These are phyloP conservation scores for Campoletis sonorensis DNA, from an alignment of 1,140 invertebrate genomes.

Conservation along the genomic window DNA sequence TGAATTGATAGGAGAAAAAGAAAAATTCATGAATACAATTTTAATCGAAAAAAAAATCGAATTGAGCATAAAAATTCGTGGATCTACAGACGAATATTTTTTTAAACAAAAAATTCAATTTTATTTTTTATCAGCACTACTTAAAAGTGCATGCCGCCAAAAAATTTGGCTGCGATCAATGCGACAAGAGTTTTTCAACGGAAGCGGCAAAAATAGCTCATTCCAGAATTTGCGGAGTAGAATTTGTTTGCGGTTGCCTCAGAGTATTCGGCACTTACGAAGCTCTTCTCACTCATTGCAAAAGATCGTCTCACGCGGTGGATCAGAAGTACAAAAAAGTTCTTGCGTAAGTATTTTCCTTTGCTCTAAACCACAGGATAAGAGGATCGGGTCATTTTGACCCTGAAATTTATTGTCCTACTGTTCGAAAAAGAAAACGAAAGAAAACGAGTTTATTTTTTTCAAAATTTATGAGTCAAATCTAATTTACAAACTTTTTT, in stretches of 20 bases:
- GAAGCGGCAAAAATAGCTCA: constrained; percentile 75
- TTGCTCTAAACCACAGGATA: no score
- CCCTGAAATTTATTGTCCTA: no score
- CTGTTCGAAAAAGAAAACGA: no score
- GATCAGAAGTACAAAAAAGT: constrained; percentile 70
- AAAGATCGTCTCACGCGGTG: constrained; percentile 75
- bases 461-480: neutral
- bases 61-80: no score
- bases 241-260: constrained; percentile 77
- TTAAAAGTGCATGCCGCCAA: constrained; percentile 80
- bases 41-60: no score
- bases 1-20: no score
- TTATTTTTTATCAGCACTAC: constrained; percentile 76
- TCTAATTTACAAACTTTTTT: no score
- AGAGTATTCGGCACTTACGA: constrained; percentile 77
- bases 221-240: constrained; percentile 74
- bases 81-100: no score
- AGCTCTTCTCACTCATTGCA: constrained; percentile 79
- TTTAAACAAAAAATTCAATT: neutral
- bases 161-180: constrained; percentile 75
- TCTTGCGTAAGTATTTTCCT: constrained; percentile 59
- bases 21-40: no score
- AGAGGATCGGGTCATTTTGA: no score
- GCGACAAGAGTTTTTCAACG: constrained; percentile 79
- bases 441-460: neutral